phyloP scores from a whole-genome alignment of 2,888 invertebrate species.

The Parnassius orleans region DNA sequence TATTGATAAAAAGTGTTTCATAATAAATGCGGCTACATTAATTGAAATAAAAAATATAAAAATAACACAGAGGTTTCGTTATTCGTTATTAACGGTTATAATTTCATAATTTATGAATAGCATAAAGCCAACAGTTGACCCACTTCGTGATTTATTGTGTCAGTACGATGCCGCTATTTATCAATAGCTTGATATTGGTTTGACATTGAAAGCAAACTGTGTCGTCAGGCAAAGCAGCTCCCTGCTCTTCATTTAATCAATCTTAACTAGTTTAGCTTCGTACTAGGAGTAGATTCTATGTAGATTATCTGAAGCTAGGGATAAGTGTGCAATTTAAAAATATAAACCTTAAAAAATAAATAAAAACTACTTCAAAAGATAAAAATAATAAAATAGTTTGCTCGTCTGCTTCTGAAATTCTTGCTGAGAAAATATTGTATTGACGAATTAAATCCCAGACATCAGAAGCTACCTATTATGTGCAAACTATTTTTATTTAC shows the following conservation, averaged over 20 bases:
- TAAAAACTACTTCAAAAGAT: no score
- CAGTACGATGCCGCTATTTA: constrained; percentile 32
- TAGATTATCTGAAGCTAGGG: no score
- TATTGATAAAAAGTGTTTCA: no score
- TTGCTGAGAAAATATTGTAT: no score
- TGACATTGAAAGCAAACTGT: constrained; percentile 34
- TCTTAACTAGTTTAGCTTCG: constrained; percentile 16
- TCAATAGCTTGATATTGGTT: constrained; percentile 41
- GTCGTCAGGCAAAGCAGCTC: constrained; percentile 9
- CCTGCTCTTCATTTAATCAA: constrained; percentile 26
- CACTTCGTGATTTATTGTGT: constrained; percentile 21
- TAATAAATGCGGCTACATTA: constrained; percentile 7
- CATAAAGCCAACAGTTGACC: constrained; percentile 20
- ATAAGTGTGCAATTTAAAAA: no score
- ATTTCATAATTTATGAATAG: constrained; percentile 23
- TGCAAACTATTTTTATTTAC: no score
- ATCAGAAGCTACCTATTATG: no score
- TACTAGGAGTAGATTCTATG: not conserved
- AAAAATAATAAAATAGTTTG: no score
- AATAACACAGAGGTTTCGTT: not conserved
- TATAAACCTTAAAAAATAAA: no score
- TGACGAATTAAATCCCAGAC: no score
- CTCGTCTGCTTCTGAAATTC: no score
- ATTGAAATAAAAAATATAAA: constrained; percentile 14
- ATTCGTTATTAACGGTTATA: constrained; percentile 18